Evolutionary conservation across 1,140 invertebrate genomes (phyloP).

Genomic region (Campoletis sonorensis): DNA sequence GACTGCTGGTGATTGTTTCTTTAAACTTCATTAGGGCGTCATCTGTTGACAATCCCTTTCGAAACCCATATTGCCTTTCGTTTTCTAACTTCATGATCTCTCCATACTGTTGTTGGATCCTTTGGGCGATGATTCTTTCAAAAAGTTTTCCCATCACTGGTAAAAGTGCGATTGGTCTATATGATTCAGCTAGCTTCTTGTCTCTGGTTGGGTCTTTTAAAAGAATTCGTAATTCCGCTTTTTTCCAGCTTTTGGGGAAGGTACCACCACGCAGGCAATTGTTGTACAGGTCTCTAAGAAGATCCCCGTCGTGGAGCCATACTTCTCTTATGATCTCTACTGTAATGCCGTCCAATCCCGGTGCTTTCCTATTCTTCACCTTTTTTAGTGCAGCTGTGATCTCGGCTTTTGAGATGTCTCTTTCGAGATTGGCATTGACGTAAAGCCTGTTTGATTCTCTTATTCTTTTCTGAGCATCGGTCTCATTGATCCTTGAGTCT

Average conservation of each 20-base stretch:
- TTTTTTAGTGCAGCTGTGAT: neutral
- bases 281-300: neutral
- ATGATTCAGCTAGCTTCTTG: slow-evolving; percentile 45
- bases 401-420: neutral
- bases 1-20: neutral
- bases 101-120: slow-evolving; percentile 37
- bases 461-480: neutral
- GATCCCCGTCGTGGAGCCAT: neutral
- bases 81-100: neutral
- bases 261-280: neutral
- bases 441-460: neutral
- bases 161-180: slow-evolving; percentile 57
- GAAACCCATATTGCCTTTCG: slow-evolving; percentile 32
- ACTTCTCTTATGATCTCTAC: neutral
- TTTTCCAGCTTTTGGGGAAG: neutral
- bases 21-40: slow-evolving; percentile 24
- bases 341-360: neutral
- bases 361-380: neutral
- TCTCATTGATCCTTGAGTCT: neutral
- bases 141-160: slow-evolving; percentile 56
- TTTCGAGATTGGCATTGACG: neutral
- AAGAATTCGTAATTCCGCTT: neutral
- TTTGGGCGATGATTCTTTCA: slow-evolving; percentile 54
- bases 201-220: neutral
- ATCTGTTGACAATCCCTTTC: slow-evolving; percentile 8